Base-by-base conservation (phyloP, 2,888 invertebrate species). In the Trachelus iudaicus region DNA sequence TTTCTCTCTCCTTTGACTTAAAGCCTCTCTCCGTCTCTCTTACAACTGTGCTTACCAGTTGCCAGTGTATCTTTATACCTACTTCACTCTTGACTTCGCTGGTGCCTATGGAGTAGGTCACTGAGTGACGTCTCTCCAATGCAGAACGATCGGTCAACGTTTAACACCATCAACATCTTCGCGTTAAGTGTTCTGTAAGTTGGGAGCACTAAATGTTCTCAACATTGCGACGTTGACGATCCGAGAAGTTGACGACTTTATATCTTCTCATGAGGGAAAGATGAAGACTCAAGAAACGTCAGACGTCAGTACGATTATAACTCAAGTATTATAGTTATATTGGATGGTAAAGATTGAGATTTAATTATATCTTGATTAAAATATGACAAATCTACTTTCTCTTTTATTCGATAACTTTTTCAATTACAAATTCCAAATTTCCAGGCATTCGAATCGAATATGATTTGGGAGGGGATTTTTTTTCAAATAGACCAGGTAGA, bases 91-190 rank as follows among this genome's bases (percentile, higher is more conserved):
- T 69, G 31, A 68, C 30, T n/a, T 34, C 30, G 13, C 34, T 74
- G 31, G 31, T 31, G 68, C 40, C 75, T 37, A 31, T 56, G 23
- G 77, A 69, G 75, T 73, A 75, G 56, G 75, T 75, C 75, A 35
- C 71, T 69, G 69, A 35, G 31, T 40, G 31, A 77, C 74, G 69
- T 56, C 69, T 56, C 75, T 76, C 79, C 79, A 81, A 81, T 69
- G 79, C 76, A 76, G 69, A 74, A 76, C 79, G 76, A 79, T 79
- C 79, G 76, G 76, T 79, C 79, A 79, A 77, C 76, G 76, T 79
- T 79, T 68, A 77, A 73, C 76, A 69, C 73, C 73, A 71, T 69
- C 69, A 79, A 79, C 69, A 56, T 75, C 31, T 23, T 34, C 74
- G 74, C 37, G 9, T 23, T 74, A 35, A 74, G 23, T 74, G 74